Evolutionary conservation across 2,888 invertebrate species (phyloP), one percentile per base, ranked within the genome.

Genomic region (Euphydryas editha): DNA sequence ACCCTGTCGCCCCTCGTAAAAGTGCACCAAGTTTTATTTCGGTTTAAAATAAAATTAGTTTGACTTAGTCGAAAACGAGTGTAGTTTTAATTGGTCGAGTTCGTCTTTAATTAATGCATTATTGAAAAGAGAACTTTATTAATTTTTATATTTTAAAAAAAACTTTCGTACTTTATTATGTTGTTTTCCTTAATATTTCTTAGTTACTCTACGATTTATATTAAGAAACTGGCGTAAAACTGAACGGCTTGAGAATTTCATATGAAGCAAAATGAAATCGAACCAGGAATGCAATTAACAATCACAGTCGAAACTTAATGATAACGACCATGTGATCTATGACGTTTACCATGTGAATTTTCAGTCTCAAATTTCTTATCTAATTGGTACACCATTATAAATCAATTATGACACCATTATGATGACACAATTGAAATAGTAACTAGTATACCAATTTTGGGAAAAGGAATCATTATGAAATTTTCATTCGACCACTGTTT

Each of bases 1-100:
- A 76, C 78, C 78, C 74, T 77, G 77, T 75, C 76, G 78, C 81
- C 79, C 75, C 80, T 78, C 75, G 75, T 76, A 77, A 78, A 80
- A 84, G 80, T 84, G 86, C 86, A 85, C 75, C 78, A 77, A 76
- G 76, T 75, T 75, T 75, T 74, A 73, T 76, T 75, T 74, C 66
- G 72, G 73, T 69, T 72, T 73, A 70, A 76, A 76, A 76, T 73
- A 76, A 75, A 75, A 74, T 74, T 72, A 74, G 69, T 73, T 72
- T 70, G 72, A 76, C 76, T 76, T 71, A 73, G 73, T 73, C 71
- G 71, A 73, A 73, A 24, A 21, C 67, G 68, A 71, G 68, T 70
- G 70, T 73, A 72, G 72, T 73, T 75, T 75, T 78, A 76, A 78
- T 77, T 78, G 76, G 78, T 73, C 70, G 75, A 71, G 62, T 72